Evolutionary conservation across 2,797 vertebrate genomes (phyloP).

Genomic region (Coluber constrictor): DNA sequence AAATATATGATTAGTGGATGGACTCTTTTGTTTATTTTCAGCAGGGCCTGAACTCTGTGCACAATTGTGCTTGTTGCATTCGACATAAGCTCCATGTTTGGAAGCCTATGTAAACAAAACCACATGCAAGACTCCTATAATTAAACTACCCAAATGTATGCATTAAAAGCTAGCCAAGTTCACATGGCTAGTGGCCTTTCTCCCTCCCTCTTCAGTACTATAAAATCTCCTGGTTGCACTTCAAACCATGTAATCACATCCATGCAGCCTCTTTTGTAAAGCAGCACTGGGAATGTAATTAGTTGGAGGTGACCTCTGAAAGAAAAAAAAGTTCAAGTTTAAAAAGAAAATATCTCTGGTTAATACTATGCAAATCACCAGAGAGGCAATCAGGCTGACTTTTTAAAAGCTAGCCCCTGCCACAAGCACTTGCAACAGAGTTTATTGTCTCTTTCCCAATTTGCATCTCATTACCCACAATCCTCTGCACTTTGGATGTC

Average conservation of each 20-base stretch:
- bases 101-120: background rate
- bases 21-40: background rate
- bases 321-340: constrained; percentile 59
- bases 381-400: constrained; percentile 78
- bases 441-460: constrained; percentile 77
- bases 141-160: background rate
- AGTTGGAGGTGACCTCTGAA: constrained; percentile 72
- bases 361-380: constrained; percentile 81
- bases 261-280: constrained; percentile 51
- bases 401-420: constrained; percentile 70
- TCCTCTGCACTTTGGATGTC: constrained; percentile 57
- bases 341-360: constrained; percentile 68
- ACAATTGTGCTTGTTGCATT: background rate
- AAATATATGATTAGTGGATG: background rate
- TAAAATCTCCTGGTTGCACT: constrained; percentile 44
- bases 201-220: background rate
- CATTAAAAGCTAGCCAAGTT: constrained; percentile 4
- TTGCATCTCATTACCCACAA: constrained; percentile 81
- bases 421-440: constrained; percentile 65
- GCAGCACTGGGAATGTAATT: constrained; percentile 57
- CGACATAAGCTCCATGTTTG: background rate
- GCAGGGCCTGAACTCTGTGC: background rate
- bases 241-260: constrained; percentile 35
- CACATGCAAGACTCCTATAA: background rate
- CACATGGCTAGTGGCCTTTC: background rate